Conservation (phyloP, 2,888 invertebrate species). For the Hermaeophaga mercurialis region DNA sequence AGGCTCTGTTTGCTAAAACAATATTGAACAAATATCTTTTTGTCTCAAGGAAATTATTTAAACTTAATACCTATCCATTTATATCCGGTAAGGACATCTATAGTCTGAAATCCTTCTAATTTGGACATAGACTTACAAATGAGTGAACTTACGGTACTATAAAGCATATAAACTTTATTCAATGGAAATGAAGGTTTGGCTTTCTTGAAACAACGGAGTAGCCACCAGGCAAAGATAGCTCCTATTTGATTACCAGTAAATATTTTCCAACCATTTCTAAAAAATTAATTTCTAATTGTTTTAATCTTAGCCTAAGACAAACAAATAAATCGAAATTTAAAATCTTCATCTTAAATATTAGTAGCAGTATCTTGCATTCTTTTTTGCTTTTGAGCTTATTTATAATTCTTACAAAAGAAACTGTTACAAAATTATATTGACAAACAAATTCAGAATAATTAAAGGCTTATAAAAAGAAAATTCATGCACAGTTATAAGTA, state of each 20-base stretch:
- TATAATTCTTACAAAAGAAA: too few species aligned
- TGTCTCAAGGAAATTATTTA: neutral
- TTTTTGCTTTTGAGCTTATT: too few species aligned
- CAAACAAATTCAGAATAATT: too few species aligned
- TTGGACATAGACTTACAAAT: slow-evolving; percentile 82
- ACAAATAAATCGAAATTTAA: too few species aligned
- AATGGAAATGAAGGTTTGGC: slow-evolving; percentile 56
- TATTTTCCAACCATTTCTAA: slow-evolving; percentile 77
- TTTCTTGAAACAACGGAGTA: slow-evolving; percentile 65
- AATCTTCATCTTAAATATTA: too few species aligned
- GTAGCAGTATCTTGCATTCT: too few species aligned
- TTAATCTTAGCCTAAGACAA: too few species aligned
- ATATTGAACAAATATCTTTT: too few species aligned
- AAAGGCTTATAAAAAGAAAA: too few species aligned
- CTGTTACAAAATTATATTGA: too few species aligned
- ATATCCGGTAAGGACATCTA: slow-evolving; percentile 96
- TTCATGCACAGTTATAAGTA: too few species aligned
- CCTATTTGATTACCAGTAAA: slow-evolving; percentile 97
- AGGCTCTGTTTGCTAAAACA: slow-evolving; percentile 70
- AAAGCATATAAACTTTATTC: slow-evolving; percentile 78
- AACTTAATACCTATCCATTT: slow-evolving; percentile 91
- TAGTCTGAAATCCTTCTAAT: slow-evolving; percentile 75
- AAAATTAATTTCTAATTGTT: slow-evolving; percentile 22
- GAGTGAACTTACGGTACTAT: slow-evolving; percentile 96
- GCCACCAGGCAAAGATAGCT: slow-evolving; percentile 94